Percentiles rank a stretch among this genome's conserved stretches.
Evolutionary conservation across 2,888 invertebrate genomes (phyloP).

Genomic region (Romanomermis culicivorax): DNA sequence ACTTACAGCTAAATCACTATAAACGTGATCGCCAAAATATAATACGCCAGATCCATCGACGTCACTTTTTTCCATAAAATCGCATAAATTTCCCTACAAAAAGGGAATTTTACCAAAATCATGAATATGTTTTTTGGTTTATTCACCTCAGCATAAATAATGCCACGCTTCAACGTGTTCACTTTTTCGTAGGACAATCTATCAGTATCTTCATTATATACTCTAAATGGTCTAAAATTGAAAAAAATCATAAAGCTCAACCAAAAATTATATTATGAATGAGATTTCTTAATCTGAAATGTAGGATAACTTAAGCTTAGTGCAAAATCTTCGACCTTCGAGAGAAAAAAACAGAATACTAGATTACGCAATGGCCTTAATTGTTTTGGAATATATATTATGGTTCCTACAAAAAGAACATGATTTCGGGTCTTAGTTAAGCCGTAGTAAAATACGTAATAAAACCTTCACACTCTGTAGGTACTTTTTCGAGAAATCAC

Average conservation of each 20-base stretch:
- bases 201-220: conserved; percentile 57
- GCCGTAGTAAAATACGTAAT: too few species aligned
- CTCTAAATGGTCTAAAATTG: conserved; percentile 49
- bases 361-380: too few species aligned
- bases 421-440: too few species aligned
- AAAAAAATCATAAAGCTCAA: neutral
- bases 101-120: neutral
- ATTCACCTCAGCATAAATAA: conserved; percentile 68
- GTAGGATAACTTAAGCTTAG: too few species aligned
- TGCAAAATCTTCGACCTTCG: too few species aligned
- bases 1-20: conserved; percentile 61
- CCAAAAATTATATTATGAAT: neutral
- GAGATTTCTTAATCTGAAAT: too few species aligned
- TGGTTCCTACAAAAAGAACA: too few species aligned
- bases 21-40: conserved; percentile 95
- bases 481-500: too few species aligned
- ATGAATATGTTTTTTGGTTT: neutral
- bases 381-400: too few species aligned
- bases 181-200: conserved; percentile 79
- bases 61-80: conserved; percentile 4
- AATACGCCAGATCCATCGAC: conserved; percentile 31
- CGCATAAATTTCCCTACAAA: neutral
- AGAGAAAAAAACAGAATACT: too few species aligned
- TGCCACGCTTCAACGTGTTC: conserved; percentile 56
- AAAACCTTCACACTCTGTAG: too few species aligned